Evolutionary conservation across 1,140 invertebrate genomes (phyloP), one percentile per base, ranked within the genome.

Genomic region (Lepidurus apus): DNA sequence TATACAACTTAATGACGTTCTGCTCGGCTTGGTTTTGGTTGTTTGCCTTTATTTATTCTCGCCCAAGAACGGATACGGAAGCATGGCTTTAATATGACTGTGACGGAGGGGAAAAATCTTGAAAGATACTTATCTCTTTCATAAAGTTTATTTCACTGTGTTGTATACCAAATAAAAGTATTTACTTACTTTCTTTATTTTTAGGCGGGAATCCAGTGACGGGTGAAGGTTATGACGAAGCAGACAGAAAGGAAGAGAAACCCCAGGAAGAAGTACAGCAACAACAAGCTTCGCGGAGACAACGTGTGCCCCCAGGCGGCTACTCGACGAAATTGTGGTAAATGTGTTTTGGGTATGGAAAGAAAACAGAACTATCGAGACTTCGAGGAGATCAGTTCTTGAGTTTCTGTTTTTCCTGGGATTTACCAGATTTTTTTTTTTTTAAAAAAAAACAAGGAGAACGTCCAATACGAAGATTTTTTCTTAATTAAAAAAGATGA

Each of bases 281-380:
- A 26, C 73, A 78, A 44, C 43, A 44, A 26, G 26, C 53, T n/a
- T 24, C 74, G 24, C 34, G 78, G 34, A 73, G 78, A 42, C 34
- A 44, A 21, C 78, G 78, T 13, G 78, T 79, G 17, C 78, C 78
- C 0, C 78, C 78, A 6, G 78, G 78, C 11, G 78, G 78, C 34
- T 79, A 44, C 42, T 79, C 78, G 24, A 75, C 78, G 4, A 79
- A 79, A 74, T 73, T 79, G 74, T 79, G 78, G 78, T 79, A 79
- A 42, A 79, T 73, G 6, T 65, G 53, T 34, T 34, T 34, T 34
- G 13, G 17, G 13, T 7, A 3, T 1, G 13, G 21, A 13, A 65
- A 7, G 13, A 65, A 21, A 65, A 7, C 53, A 21, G 53, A 65
- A 65, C 34, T 34, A 34, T 3, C 34, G 34, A 34, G 1, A 34